Evolutionary conservation across 2,113 vertebrate species (phyloP), one percentile per base, ranked within the genome.

Genomic region (Climacteris rufus): DNA sequence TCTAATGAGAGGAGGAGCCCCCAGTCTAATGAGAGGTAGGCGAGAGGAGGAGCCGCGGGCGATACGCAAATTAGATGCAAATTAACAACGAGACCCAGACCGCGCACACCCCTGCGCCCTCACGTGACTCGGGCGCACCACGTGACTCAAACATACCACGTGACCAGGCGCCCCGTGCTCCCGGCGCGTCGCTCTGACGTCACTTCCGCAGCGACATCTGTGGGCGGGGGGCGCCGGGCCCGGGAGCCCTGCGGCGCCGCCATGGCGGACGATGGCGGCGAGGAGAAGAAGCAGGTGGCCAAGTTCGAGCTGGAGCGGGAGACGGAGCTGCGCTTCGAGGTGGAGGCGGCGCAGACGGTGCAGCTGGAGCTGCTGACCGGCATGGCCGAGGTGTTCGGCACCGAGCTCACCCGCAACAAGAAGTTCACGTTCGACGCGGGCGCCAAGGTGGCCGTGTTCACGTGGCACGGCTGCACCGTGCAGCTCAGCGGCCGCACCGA

Each of bases 311-410:
- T 99, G 96, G 99, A 99, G 90, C 98, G 99, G 84, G 99, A 99
- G 98, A 99, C 99, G 5, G 99, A 99, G 95, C 98, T 99, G 86
- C 98, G 99, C 4, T 99, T 99, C 83, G 99, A 99, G 97, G 99
- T 99, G 95, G 99, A 99, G 89, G 97, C 99, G 0, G 98, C 98
- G 19, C 99, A 99, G 94, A 98, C 98, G 13, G 98, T 99, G 37
- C 99, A 99, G 83, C 80, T 99, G 95, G 99, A 99, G 96, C 97
- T 99, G 90, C 96, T 99, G 44, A 97, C 98, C 1, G 99, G 99
- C 69, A 98, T 99, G 98, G 99, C 98, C 2, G 99, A 99, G 97
- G 98, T 99, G 56, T 99, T 99, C 37, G 99, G 99, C 47, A 99
- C 99, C 2, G 99, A 99, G 90, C 98, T 99, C 66, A 99, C 99